Evolutionary conservation across 2,797 vertebrate species (phyloP).

Genomic region (Eutrigla gurnardus): DNA sequence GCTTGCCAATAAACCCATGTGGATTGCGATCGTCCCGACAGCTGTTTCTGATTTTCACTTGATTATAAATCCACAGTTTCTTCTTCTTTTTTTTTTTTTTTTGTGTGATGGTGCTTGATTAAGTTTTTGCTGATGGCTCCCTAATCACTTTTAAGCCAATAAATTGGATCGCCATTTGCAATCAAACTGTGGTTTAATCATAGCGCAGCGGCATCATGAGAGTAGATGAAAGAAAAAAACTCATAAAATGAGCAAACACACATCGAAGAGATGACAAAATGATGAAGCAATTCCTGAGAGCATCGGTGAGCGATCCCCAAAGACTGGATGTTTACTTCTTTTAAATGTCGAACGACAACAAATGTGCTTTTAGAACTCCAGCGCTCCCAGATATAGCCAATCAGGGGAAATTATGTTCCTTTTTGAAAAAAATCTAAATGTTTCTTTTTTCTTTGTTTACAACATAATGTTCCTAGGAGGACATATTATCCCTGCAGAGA

Average conservation of each 20-base stretch:
- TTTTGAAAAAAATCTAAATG: conserved; percentile 63
- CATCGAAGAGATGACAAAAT: conserved; percentile 43
- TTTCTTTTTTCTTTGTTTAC: conserved; percentile 77
- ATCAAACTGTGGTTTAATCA: conserved; percentile 46
- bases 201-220: conserved; percentile 20
- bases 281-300: conserved; percentile 37
- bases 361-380: conserved; percentile 27
- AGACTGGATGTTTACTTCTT: conserved; percentile 45
- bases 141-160: conserved; percentile 44
- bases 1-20: conserved; percentile 54
- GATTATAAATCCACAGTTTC: conserved; percentile 31
- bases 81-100: conserved; percentile 11
- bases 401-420: conserved; percentile 55
- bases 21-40: conserved; percentile 40
- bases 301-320: conserved; percentile 43
- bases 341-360: conserved; percentile 51
- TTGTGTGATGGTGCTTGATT: conserved; percentile 34
- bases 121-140: conserved; percentile 38
- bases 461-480: conserved; percentile 73
- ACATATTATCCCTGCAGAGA: conserved; percentile 77
- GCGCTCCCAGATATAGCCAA: conserved; percentile 61
- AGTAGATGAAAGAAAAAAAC: conserved; percentile 30
- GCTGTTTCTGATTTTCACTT: conserved; percentile 47
- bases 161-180: conserved; percentile 43
- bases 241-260: conserved; percentile 22